These are phyloP conservation scores for Megaceryle alcyon DNA, from an alignment of 2,797 vertebrate species.

Conservation along the genomic window DNA sequence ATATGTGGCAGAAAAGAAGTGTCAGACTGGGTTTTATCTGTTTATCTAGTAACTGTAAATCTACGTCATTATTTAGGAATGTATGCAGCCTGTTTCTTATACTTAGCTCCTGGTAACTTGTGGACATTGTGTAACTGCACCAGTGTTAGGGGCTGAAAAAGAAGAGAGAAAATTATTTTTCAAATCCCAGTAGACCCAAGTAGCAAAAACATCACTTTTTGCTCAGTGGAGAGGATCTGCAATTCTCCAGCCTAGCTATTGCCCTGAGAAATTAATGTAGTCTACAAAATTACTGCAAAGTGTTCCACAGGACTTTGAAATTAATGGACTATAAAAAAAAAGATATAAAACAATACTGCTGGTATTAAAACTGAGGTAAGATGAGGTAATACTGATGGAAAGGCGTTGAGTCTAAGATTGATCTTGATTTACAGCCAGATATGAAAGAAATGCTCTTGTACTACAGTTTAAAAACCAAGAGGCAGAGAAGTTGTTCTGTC, in stretches of 20 bases:
- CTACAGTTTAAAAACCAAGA: conserved; percentile 49
- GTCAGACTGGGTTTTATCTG: neutral
- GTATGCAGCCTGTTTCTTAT: neutral
- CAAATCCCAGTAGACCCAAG: neutral
- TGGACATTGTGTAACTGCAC: neutral
- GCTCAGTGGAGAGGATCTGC: conserved; percentile 42
- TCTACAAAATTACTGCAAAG: conserved; percentile 70
- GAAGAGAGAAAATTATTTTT: neutral
- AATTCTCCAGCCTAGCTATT: conserved; percentile 26
- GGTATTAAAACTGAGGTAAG: conserved; percentile 65
- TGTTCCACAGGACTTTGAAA: conserved; percentile 67
- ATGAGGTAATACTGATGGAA: conserved; percentile 60
- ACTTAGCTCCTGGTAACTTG: neutral
- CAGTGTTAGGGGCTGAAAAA: neutral
- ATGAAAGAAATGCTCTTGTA: conserved; percentile 35
- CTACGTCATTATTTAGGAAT: neutral
- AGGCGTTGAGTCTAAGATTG: conserved; percentile 53
- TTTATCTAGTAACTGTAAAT: neutral
- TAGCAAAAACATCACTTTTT: conserved; percentile 27
- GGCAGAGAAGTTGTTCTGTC: conserved; percentile 54
- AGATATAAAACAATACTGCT: conserved; percentile 68
- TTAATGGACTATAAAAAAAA: conserved; percentile 73
- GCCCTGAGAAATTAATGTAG: conserved; percentile 66
- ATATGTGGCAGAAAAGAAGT: neutral
- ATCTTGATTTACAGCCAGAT: conserved; percentile 67